Percentiles rank a stretch among this genome's conserved stretches.
Evolutionary conservation across 53 echinoderm and acorn worm genomes (phyloP).

Genomic region (Patiria pectinifera): DNA sequence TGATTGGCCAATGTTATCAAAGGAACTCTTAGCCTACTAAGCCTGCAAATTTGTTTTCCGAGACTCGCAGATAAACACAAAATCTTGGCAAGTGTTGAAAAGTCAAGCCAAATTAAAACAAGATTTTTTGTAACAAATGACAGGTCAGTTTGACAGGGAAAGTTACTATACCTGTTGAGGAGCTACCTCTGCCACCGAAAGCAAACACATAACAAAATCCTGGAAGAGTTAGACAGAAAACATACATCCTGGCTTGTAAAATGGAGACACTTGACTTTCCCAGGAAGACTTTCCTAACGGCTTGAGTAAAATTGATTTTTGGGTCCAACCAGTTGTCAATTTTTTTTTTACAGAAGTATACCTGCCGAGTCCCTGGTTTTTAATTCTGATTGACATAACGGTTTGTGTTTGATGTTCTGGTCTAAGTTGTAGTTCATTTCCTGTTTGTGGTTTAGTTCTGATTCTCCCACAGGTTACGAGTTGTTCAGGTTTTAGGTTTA

Average conservation of each 20-base stretch:
- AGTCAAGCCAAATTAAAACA: too few species aligned
- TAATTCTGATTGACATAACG: not conserved
- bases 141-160: too few species aligned
- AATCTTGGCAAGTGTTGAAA: too few species aligned
- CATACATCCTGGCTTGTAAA: conserved; percentile 10
- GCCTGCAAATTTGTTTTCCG: too few species aligned
- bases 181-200: not conserved
- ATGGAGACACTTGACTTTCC: not conserved
- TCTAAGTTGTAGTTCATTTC: not conserved
- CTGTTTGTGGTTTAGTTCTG: not conserved
- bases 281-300: not conserved
- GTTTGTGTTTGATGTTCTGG: not conserved
- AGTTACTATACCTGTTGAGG: too few species aligned
- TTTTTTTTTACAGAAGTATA: not conserved
- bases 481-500: not conserved
- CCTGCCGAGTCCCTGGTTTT: not conserved
- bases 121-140: too few species aligned
- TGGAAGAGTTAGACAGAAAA: not conserved
- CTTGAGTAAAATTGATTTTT: not conserved
- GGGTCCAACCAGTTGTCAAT: not conserved
- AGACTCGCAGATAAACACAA: too few species aligned
- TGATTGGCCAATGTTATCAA: too few species aligned
- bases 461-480: not conserved
- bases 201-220: not conserved
- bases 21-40: too few species aligned